Conservation (phyloP, 1,140 invertebrate genomes). For the Aphis gossypii region DNA sequence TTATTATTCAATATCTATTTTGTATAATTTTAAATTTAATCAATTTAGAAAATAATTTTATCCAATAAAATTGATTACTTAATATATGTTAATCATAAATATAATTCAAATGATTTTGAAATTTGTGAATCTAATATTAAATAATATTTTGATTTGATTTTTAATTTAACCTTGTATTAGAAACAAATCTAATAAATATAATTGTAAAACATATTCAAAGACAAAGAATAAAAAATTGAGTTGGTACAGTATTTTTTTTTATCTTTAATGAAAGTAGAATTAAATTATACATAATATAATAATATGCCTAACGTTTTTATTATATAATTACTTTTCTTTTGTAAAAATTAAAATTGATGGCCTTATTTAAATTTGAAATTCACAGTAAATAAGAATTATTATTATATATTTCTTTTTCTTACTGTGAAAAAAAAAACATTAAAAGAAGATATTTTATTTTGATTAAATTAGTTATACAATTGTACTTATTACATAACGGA, state of each 20-base stretch:
- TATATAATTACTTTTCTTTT: slow-evolving; percentile 20
- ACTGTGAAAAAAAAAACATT: not conserved
- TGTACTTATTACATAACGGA: not conserved
- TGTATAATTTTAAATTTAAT: too few species aligned
- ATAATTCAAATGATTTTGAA: not conserved
- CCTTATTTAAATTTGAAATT: slow-evolving; percentile 7
- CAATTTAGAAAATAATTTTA: too few species aligned
- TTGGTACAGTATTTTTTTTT: not conserved
- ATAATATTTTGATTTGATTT: not conserved
- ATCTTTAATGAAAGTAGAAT: not conserved
- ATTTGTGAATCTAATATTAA: not conserved
- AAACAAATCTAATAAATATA: not conserved
- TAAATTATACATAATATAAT: slow-evolving; percentile 13
- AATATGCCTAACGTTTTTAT: slow-evolving; percentile 10
- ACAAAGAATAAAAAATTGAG: not conserved
- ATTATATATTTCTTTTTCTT: not conserved
- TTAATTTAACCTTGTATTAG: not conserved
- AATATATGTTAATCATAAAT: too few species aligned
- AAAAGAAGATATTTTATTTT: slow-evolving; percentile 2
- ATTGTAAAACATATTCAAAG: not conserved
- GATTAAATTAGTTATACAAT: not conserved
- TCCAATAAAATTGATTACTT: too few species aligned
- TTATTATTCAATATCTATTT: too few species aligned
- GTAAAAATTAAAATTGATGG: slow-evolving; percentile 14
- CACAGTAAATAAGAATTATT: not conserved